These are phyloP conservation scores for Lepus townsendii DNA, from an alignment of 2,797 vertebrate species.

Conservation along the genomic window DNA sequence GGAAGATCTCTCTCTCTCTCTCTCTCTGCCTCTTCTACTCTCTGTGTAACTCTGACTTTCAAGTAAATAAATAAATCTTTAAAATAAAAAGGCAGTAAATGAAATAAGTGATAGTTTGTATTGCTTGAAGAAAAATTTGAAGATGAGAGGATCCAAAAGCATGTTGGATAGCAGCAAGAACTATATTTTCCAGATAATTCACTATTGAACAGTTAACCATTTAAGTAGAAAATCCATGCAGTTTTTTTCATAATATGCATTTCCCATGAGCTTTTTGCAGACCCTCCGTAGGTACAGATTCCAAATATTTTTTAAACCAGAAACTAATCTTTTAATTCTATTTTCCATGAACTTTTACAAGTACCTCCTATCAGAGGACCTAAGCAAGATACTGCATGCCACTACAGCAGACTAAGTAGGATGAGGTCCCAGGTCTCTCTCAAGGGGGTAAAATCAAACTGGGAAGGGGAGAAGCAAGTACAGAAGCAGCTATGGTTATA, in stretches of 20 bases:
- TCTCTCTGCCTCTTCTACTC: too few species aligned
- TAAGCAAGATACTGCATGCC: neutral
- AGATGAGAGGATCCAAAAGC: neutral
- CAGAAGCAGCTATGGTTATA: neutral
- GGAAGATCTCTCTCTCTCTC: too few species aligned
- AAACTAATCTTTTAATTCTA: too few species aligned
- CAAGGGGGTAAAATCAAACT: neutral
- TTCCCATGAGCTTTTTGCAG: too few species aligned
- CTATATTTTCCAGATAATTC: conserved; percentile 30
- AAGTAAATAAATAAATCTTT: too few species aligned
- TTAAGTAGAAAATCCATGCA: neutral
- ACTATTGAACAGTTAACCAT: conserved; percentile 6
- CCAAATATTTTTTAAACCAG: too few species aligned
- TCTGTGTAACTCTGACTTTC: too few species aligned
- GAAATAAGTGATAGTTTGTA: neutral
- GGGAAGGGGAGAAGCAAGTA: neutral
- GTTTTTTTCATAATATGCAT: too few species aligned
- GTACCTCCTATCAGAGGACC: neutral
- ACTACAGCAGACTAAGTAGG: neutral
- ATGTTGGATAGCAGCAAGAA: neutral
- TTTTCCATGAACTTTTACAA: neutral
- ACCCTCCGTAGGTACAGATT: too few species aligned
- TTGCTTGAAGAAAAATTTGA: conserved; percentile 31
- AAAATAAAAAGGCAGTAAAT: neutral
- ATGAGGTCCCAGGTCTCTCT: neutral